These are phyloP conservation scores for Pterocles burchelli DNA, from an alignment of 2,113 vertebrate genomes.

Conservation along the genomic window DNA sequence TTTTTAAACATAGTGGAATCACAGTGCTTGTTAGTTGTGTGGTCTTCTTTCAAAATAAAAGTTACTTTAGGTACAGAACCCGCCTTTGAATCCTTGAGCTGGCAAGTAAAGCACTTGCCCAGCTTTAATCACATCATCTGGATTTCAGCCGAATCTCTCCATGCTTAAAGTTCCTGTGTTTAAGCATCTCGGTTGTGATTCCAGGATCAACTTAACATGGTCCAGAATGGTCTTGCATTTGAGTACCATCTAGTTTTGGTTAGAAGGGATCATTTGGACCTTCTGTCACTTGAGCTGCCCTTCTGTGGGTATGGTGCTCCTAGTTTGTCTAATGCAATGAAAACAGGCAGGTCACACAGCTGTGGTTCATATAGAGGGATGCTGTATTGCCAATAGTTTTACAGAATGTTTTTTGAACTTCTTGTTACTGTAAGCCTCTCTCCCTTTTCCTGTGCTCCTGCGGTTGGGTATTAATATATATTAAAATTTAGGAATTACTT, in stretches of 20 bases:
- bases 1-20: background rate
- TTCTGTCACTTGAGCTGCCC: background rate
- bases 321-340: background rate
- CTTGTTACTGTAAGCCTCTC: background rate
- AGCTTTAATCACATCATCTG: background rate
- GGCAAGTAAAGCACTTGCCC: background rate
- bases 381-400: background rate
- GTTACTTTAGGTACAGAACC: background rate
- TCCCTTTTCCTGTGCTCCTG: background rate
- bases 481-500: background rate
- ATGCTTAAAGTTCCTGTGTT: background rate
- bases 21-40: background rate
- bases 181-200: background rate
- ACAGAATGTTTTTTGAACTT: slow-evolving; percentile 1
- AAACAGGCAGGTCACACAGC: background rate
- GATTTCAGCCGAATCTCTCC: background rate
- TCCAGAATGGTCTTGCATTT: background rate
- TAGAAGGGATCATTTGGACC: background rate
- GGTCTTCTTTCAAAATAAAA: background rate
- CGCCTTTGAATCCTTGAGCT: background rate
- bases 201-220: background rate
- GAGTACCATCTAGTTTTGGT: background rate
- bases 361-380: background rate
- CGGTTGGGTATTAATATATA: slow-evolving; percentile 13
- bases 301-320: background rate